These are phyloP conservation scores for Montipora capitata DNA, from an alignment of 92 coral and sea anemone species.

Conservation along the genomic window DNA sequence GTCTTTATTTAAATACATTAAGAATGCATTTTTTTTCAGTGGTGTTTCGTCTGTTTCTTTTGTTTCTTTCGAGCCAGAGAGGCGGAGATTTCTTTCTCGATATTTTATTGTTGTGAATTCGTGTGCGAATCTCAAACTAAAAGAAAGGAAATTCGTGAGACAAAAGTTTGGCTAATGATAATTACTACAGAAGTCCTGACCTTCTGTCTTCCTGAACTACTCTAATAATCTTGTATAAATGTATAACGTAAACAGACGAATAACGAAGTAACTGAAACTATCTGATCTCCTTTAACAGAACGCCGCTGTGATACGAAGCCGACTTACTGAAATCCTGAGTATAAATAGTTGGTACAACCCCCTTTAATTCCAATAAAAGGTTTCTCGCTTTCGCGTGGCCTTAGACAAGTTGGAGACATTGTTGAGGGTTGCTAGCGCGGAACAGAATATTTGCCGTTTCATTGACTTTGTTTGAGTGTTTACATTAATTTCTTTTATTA, in stretches of 20 bases:
- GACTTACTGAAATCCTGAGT: not conserved
- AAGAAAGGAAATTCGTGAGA: slow-evolving; percentile 45
- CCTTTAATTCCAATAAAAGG: not conserved
- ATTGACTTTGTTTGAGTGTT: slow-evolving; percentile 50
- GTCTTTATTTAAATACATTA: slow-evolving; percentile 30
- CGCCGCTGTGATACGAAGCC: not conserved
- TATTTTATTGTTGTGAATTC: slow-evolving; percentile 35
- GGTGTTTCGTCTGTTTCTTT: slow-evolving; percentile 6
- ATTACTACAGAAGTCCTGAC: slow-evolving; percentile 15
- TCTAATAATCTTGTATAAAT: slow-evolving; percentile 20
- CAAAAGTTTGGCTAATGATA: slow-evolving; percentile 35
- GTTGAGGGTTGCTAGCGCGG: slow-evolving; percentile 20
- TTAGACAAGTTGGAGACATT: slow-evolving; percentile 1
- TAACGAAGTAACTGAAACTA: not conserved
- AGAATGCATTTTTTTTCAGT: slow-evolving; percentile 30
- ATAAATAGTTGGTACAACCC: not conserved
- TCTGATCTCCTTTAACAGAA: not conserved
- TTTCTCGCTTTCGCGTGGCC: not conserved
- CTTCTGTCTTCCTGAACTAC: slow-evolving; percentile 5
- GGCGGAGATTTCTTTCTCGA: slow-evolving; percentile 43
- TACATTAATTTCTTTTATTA: not conserved
- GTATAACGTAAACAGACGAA: slow-evolving; percentile 39
- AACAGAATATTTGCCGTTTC: slow-evolving; percentile 46
- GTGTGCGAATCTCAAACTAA: slow-evolving; percentile 28
- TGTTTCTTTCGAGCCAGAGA: slow-evolving; percentile 14